These are phyloP conservation scores for Parapsyche elsis DNA, from an alignment of 1,140 invertebrate genomes.

Conservation along the genomic window DNA sequence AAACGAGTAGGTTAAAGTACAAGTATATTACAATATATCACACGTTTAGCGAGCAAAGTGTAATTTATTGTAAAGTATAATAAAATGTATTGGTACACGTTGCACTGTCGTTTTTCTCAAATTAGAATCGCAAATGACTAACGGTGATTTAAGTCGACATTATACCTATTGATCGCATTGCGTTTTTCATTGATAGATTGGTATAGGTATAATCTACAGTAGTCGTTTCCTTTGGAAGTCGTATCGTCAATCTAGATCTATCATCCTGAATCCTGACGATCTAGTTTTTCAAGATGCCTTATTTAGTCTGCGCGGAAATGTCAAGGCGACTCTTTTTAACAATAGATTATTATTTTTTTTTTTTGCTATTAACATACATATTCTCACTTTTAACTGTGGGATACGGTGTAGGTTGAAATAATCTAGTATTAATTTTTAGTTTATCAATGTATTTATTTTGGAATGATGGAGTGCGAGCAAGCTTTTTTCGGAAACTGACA, in stretches of 20 bases:
- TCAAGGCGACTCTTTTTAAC: slow-evolving; percentile 20
- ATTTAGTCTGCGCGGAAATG: slow-evolving; percentile 7
- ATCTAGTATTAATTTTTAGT: background rate
- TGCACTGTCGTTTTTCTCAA: background rate
- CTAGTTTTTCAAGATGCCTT: slow-evolving; percentile 25
- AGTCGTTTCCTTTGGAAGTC: background rate
- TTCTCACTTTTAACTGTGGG: background rate
- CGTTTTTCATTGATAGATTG: background rate
- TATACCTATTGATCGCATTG: background rate
- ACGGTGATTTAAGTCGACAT: slow-evolving; percentile 1
- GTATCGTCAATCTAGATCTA: background rate
- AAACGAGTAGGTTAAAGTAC: background rate
- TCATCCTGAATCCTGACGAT: slow-evolving; percentile 31
- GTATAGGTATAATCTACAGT: background rate
- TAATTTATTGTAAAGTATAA: background rate
- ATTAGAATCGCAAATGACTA: slow-evolving; percentile 1
- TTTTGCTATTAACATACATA: background rate
- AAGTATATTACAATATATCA: background rate
- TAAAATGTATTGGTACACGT: slow-evolving; percentile 18
- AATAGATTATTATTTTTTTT: slow-evolving; percentile 15
- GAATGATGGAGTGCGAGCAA: background rate
- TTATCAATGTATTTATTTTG: background rate
- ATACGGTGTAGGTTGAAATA: slow-evolving; percentile 14
- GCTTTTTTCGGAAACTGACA: no score
- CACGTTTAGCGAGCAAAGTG: background rate